Conservation (phyloP, 2,888 invertebrate genomes). For the Melanchra persicariae region DNA sequence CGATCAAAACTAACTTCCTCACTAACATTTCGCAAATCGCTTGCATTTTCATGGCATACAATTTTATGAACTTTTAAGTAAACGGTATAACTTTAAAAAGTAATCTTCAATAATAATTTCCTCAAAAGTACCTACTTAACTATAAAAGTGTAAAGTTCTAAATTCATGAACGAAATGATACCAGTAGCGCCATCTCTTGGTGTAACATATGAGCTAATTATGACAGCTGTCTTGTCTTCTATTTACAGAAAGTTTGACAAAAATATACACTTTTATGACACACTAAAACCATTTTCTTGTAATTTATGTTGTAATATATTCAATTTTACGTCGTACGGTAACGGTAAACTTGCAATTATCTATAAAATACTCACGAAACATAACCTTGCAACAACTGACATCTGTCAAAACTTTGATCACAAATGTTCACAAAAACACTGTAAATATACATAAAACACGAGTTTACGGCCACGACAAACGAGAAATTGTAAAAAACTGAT, state of each 20-base stretch:
- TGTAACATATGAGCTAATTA: constrained; percentile 50
- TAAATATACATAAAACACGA: constrained; percentile 73
- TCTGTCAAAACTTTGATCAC: constrained; percentile 88
- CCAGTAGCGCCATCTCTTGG: constrained; percentile 79
- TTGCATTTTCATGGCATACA: neutral
- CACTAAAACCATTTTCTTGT: constrained; percentile 8
- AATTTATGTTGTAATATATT: constrained; percentile 24
- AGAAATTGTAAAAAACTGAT: constrained; percentile 66
- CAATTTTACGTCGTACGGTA: neutral
- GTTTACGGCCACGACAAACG: constrained; percentile 56
- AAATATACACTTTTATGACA: constrained; percentile 16
- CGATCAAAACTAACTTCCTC: constrained; percentile 6
- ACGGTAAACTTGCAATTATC: constrained; percentile 43
- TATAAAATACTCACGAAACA: constrained; percentile 75
- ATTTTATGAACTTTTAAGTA: neutral
- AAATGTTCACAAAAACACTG: constrained; percentile 87
- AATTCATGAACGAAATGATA: constrained; percentile 40
- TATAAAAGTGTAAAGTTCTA: too few relatives aligned
- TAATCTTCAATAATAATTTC: constrained; percentile 7
- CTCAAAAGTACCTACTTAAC: neutral
- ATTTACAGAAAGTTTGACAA: constrained; percentile 52
- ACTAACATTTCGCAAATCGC: neutral
- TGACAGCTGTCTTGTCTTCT: constrained; percentile 71
- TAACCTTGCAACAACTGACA: constrained; percentile 83
- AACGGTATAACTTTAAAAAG: too few relatives aligned